Base-by-base conservation (phyloP, 2,888 invertebrate genomes). In the Andricus curvator region DNA sequence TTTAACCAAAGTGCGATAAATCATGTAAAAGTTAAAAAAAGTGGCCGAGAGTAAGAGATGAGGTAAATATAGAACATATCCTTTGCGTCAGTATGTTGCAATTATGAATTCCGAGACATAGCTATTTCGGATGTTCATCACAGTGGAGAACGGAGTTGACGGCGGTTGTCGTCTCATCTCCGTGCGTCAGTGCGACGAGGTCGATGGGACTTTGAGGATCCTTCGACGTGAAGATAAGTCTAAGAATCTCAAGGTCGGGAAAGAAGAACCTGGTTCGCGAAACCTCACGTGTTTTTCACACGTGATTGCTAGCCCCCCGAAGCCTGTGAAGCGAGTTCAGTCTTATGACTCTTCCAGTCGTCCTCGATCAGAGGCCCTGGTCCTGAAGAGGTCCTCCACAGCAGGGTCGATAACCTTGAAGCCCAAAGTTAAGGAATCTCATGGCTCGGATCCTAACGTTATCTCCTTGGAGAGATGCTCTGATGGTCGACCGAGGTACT, bases 121-220 rank as follows among this genome's bases (percentile, higher is more conserved):
- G 66, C 48, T 85, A 88, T 86, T 88, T 87, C 89, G 90, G 88
- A 92, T 92, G 92, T 91, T 89, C 88, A 90, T 91, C 87, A 89
- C 86, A 85, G 89, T 90, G 86, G 90, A 91, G 79, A 80, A 82
- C 86, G 88, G 88, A 84, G 88, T 87, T 82, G 90, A 87, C 91
- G 91, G 89, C 89, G 88, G 88, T 82, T 92, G 92, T 88, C 92
- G 91, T 87, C 89, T 90, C 88, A 89, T 90, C 89, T 90, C 91
- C 84, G 87, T 91, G 80, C 90, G 90, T 83, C 89, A 87, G 84
- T 88, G 87, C 85, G 88, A 89, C 84, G 85, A 83, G 56, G 87
- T 84, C 83, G 82, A 87, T 81, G 79, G 83, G 66, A 56, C 76
- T 33, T 60, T 68, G 78, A 82, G 13, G 79, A 29, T 68, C 70